phyloP scores from a whole-genome alignment of 2,888 invertebrate species.

The Caenorhabditis panamensis region DNA sequence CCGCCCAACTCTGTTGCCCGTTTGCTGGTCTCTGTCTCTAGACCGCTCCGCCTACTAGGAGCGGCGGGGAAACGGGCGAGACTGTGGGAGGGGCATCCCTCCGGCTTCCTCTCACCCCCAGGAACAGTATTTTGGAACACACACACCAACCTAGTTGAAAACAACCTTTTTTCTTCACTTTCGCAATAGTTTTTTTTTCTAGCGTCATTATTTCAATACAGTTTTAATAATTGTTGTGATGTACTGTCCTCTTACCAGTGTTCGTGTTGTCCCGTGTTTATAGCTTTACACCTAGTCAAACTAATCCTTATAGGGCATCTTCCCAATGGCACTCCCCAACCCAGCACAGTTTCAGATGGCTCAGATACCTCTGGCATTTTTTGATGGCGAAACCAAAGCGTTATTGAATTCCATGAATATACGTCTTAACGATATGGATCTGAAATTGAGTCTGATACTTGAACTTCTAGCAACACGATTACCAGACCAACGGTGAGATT shows the following conservation, averaged over 20 bases:
- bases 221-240: background rate
- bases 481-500: conserved; percentile 67
- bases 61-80: conserved; percentile 10
- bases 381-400: conserved; percentile 76
- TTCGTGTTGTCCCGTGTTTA: background rate
- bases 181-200: conserved; percentile 17
- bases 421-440: conserved; percentile 79
- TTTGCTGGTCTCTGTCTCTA: conserved; percentile 35
- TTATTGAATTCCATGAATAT: conserved; percentile 75
- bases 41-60: conserved; percentile 10
- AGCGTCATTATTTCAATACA: conserved; percentile 24
- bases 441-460: conserved; percentile 75
- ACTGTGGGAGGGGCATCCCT: conserved; percentile 28
- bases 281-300: background rate
- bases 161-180: conserved; percentile 19
- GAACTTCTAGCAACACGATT: conserved; percentile 74
- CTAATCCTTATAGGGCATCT: conserved; percentile 19
- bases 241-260: background rate
- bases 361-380: conserved; percentile 68
- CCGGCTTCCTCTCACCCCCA: conserved; percentile 5
- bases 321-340: conserved; percentile 36
- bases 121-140: conserved; percentile 21
- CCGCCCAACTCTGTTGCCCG: conserved; percentile 47
- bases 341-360: conserved; percentile 63
- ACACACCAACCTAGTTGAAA: background rate